Conservation (phyloP, 1,140 invertebrate genomes). For the Amyelois transitella region DNA sequence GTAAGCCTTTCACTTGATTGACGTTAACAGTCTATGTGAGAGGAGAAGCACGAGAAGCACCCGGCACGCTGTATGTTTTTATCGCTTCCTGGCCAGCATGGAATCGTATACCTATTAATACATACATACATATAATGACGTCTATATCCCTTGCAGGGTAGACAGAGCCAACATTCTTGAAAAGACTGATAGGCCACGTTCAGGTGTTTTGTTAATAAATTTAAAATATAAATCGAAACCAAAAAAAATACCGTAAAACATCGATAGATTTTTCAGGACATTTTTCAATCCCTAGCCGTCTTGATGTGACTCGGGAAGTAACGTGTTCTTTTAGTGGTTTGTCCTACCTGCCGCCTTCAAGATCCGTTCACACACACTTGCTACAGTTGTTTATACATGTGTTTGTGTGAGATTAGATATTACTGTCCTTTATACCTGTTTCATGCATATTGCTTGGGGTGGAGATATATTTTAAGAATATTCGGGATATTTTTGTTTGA, state of each 20-base stretch:
- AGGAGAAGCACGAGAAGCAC: too few species aligned
- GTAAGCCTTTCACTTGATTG: too few species aligned
- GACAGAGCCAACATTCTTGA: too few species aligned
- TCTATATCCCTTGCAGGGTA: too few species aligned
- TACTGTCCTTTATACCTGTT: background rate
- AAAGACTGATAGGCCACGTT: too few species aligned
- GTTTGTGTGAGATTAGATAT: conserved; percentile 15
- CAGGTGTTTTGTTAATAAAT: too few species aligned
- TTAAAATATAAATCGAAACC: background rate
- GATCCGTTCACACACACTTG: conserved; percentile 33
- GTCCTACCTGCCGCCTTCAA: conserved; percentile 49
- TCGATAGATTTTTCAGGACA: background rate
- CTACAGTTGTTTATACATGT: conserved; percentile 6
- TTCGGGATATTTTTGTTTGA: background rate
- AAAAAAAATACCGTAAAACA: background rate
- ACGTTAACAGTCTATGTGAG: too few species aligned
- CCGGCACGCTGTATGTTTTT: too few species aligned
- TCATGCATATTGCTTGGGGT: conserved; percentile 1
- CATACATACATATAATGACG: too few species aligned
- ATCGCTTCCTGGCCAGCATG: too few species aligned
- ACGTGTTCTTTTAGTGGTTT: conserved; percentile 65
- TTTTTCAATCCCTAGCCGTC: conserved; percentile 29
- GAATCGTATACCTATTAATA: too few species aligned
- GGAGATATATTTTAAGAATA: background rate
- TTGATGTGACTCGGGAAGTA: conserved; percentile 48